phyloP scores from a whole-genome alignment of 2,113 vertebrate genomes.

The Seriola dumerili region DNA sequence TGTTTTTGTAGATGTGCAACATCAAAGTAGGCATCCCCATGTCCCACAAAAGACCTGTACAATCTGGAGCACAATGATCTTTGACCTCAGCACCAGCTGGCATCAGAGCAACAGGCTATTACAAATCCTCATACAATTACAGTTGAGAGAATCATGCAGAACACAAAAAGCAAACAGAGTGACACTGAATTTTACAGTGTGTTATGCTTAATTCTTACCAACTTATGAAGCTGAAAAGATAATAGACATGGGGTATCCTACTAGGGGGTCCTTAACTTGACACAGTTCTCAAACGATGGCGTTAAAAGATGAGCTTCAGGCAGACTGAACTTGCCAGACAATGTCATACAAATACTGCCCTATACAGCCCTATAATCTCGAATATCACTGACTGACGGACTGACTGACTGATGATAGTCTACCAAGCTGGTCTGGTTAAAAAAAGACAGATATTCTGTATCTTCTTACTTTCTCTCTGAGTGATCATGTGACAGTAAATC shows the following conservation, averaged over 20 bases:
- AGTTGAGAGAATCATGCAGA: neutral
- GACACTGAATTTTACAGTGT: neutral
- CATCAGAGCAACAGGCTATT: neutral
- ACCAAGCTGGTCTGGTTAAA: no score
- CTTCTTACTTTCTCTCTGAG: no score
- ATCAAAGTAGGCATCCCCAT: conserved; percentile 67
- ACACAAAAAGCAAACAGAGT: neutral
- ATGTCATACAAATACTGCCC: no score
- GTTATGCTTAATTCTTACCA: neutral
- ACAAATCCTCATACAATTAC: neutral
- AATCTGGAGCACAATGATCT: conserved; percentile 47
- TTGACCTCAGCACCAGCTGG: conserved; percentile 25
- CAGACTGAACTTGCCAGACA: no score
- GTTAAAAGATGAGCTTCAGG: no score
- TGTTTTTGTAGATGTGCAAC: conserved; percentile 56
- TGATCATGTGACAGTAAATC: no score
- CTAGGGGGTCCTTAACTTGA: no score
- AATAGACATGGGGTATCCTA: neutral
- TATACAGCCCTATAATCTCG: no score
- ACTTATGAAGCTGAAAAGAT: neutral
- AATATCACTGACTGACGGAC: no score
- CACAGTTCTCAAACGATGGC: no score
- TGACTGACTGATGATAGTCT: no score
- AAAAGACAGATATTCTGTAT: no score
- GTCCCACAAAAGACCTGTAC: conserved; percentile 51